Conservation (phyloP, 37 sponge, comb jelly and placozoan genomes). For the Geodia barretti region DNA sequence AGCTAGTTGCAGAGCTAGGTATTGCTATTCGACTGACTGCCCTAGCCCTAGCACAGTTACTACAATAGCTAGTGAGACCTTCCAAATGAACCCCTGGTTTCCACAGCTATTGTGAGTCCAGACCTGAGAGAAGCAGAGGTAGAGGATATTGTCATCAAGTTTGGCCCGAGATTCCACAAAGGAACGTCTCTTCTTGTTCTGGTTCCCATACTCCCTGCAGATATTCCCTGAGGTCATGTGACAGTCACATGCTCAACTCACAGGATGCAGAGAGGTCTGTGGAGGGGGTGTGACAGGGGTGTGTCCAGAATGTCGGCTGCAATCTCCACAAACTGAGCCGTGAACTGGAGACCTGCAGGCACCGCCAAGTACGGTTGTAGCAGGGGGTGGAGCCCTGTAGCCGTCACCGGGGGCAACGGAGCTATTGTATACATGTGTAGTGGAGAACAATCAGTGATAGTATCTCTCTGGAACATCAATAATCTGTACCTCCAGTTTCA, state of each 20-base stretch:
- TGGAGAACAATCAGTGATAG: too few species aligned
- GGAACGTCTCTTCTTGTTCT: slow-evolving; percentile 4
- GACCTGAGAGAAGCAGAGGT: slow-evolving; percentile 78
- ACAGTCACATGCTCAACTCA: not conserved
- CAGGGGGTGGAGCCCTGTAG: not conserved
- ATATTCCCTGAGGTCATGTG: not conserved
- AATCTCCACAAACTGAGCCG: slow-evolving; percentile 40
- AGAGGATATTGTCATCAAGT: slow-evolving; percentile 72
- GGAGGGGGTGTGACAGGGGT: slow-evolving; percentile 68
- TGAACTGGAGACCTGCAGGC: slow-evolving; percentile 58
- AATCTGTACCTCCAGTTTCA: not conserved
- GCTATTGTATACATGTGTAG: too few species aligned
- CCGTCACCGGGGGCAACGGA: not conserved
- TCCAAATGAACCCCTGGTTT: not conserved
- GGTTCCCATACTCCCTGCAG: slow-evolving; percentile 60
- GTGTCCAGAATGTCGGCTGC: slow-evolving; percentile 34
- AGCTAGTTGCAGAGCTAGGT: too few species aligned
- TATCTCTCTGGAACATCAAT: too few species aligned
- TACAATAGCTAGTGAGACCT: not conserved
- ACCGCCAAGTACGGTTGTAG: slow-evolving; percentile 14
- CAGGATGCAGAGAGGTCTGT: slow-evolving; percentile 26
- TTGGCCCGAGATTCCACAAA: slow-evolving; percentile 46
- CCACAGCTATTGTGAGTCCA: too few species aligned
- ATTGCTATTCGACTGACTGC: too few species aligned
- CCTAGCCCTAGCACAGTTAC: not conserved